Evolutionary conservation across 2,113 vertebrate genomes (phyloP).

Genomic region (Macroglossus sobrinus): DNA sequence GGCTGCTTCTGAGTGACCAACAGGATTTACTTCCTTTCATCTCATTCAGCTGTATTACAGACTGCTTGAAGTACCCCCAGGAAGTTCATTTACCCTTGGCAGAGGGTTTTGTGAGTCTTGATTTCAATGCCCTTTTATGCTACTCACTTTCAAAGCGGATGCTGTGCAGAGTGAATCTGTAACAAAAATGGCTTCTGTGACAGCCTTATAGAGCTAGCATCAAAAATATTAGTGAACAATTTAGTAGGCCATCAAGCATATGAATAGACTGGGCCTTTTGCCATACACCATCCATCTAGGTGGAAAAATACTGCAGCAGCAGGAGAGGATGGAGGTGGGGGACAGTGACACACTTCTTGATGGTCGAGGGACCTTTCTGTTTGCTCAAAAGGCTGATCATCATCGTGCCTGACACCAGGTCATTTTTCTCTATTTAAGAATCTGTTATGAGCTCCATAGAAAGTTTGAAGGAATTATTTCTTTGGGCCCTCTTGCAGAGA

Average conservation of each 20-base stretch:
- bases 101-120: background rate
- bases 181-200: background rate
- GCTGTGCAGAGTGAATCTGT: background rate
- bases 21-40: slow-evolving; percentile 56
- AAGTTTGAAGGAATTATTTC: background rate
- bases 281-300: background rate
- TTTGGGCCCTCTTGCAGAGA: background rate
- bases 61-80: background rate
- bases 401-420: background rate
- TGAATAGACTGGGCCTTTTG: slow-evolving; percentile 13
- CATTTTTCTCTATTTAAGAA: slow-evolving; percentile 6
- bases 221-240: slow-evolving; percentile 18
- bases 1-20: slow-evolving; percentile 39
- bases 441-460: background rate
- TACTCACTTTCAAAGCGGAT: background rate
- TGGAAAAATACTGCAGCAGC: background rate
- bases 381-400: background rate
- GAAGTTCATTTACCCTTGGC: background rate
- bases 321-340: background rate
- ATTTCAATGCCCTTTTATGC: background rate
- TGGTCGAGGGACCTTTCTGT: background rate
- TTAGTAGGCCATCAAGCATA: slow-evolving; percentile 3
- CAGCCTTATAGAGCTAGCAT: background rate
- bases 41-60: background rate
- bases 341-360: background rate